phyloP scores from a whole-genome alignment of 2,888 invertebrate genomes.

The Melitaea athalia region DNA sequence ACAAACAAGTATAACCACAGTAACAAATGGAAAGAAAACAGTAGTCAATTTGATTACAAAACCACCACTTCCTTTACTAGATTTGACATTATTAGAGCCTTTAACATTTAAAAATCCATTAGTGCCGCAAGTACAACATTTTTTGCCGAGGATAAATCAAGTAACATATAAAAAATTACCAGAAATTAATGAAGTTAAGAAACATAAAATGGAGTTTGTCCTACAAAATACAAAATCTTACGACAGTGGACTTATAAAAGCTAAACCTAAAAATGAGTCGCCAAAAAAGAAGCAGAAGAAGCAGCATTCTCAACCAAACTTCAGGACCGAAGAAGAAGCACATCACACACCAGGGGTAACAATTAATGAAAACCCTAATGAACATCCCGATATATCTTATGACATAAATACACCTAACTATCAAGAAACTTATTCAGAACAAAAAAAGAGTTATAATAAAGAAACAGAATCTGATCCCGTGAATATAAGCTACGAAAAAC shows the following conservation, averaged over 20 bases:
- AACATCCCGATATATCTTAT: conserved; percentile 63
- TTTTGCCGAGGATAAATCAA: conserved; percentile 65
- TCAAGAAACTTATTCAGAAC: conserved; percentile 68
- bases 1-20: conserved; percentile 54
- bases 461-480: conserved; percentile 65
- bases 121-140: conserved; percentile 77
- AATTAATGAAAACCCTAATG: conserved; percentile 53
- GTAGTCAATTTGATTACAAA: conserved; percentile 63
- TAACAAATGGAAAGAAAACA: conserved; percentile 65
- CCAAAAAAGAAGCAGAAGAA: conserved; percentile 55
- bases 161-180: conserved; percentile 65
- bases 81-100: conserved; percentile 71
- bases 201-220: conserved; percentile 59
- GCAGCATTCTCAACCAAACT: conserved; percentile 43
- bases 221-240: conserved; percentile 62
- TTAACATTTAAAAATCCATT: conserved; percentile 72
- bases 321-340: conserved; percentile 51
- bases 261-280: conserved; percentile 50
- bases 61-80: conserved; percentile 64
- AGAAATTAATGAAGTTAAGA: conserved; percentile 52
- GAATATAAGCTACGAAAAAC: conserved; percentile 59
- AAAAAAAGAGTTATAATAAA: conserved; percentile 68
- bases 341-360: conserved; percentile 53
- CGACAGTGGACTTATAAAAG: conserved; percentile 52
- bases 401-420: conserved; percentile 70